These are phyloP conservation scores for Philaenus spumarius DNA, from an alignment of 1,140 invertebrate genomes.

Conservation along the genomic window DNA sequence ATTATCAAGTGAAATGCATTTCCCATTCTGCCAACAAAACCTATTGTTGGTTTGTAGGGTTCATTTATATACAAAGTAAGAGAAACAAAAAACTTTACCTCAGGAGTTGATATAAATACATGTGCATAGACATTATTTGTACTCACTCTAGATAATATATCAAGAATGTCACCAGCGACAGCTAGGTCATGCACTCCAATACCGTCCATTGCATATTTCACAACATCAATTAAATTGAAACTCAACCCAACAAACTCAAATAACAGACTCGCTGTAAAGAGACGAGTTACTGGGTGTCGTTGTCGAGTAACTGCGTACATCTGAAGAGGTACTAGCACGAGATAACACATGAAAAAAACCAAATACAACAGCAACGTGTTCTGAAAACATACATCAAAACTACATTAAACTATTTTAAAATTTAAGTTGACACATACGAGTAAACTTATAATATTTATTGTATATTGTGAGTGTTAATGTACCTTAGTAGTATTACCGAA, in stretches of 20 bases:
- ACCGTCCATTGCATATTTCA: constrained; percentile 86
- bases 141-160: constrained; percentile 79
- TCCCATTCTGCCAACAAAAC: too few relatives aligned
- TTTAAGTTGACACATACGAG: too few relatives aligned
- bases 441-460: too few relatives aligned
- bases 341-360: constrained; percentile 81
- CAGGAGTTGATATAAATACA: too few relatives aligned
- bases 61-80: too few relatives aligned
- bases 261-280: constrained; percentile 80
- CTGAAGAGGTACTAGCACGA: constrained; percentile 81
- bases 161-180: constrained; percentile 83
- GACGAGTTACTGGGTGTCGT: constrained; percentile 82
- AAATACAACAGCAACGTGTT: constrained; percentile 90
- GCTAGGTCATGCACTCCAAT: constrained; percentile 71
- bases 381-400: constrained; percentile 44
- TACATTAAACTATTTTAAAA: too few relatives aligned
- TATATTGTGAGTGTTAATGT: too few relatives aligned
- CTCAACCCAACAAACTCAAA: constrained; percentile 79
- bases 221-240: constrained; percentile 80
- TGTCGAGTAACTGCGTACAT: constrained; percentile 81
- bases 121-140: too few relatives aligned
- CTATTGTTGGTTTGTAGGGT: too few relatives aligned
- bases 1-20: too few relatives aligned
- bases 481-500: too few relatives aligned
- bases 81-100: too few relatives aligned